Base-by-base conservation (phyloP, 2,113 vertebrate genomes). In the Tupaia tana region DNA sequence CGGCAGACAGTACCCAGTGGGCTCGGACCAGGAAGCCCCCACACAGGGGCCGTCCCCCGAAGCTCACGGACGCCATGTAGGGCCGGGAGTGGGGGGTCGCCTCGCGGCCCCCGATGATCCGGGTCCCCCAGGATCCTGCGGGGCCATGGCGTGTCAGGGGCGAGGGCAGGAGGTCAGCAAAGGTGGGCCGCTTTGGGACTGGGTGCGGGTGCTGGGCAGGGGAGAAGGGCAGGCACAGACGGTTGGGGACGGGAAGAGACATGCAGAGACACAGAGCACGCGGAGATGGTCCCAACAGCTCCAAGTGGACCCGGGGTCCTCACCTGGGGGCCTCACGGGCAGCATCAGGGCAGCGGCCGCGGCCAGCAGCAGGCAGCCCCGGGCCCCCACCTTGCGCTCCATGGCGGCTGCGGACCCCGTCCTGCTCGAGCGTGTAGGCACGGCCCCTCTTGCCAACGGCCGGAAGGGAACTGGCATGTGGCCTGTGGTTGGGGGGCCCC, bases 51-150 rank as follows among this genome's bases (percentile, higher is more conserved):
- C 93, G 15, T 64, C 97, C 97, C 0, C 96, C 25, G 2, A 98
- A 27, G 85, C 96, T 97, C 96, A 98, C 96, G 3, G 98, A 99
- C 2, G 96, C 99, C 95, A 99, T 98, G 98, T 99, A 99, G 79
- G 99, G 99, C 93, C 98, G 96, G 63, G 99, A 99, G 61, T 99
- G 99, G 9, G 98, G 98, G 3, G 31, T 97, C 25, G 95, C 98
- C 0, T 79, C 97, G 0, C 59, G 97, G 1, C 99, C 99, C 18
- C 98, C 99, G 0, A 99, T 96, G 91, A 99, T 99, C 70, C 11
- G 74, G 63, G 96, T 97, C 1, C 97, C 97, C 89, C 96, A 96
- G 19, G 97, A 92, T 14, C 97, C 99, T 99, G 93, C 10, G 31
- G 52, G n/a, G 63, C 79, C 7, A 3, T 18, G 59, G 34, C 0